Evolutionary conservation across 2,113 vertebrate genomes (phyloP).

Genomic region (Geothlypis trichas): DNA sequence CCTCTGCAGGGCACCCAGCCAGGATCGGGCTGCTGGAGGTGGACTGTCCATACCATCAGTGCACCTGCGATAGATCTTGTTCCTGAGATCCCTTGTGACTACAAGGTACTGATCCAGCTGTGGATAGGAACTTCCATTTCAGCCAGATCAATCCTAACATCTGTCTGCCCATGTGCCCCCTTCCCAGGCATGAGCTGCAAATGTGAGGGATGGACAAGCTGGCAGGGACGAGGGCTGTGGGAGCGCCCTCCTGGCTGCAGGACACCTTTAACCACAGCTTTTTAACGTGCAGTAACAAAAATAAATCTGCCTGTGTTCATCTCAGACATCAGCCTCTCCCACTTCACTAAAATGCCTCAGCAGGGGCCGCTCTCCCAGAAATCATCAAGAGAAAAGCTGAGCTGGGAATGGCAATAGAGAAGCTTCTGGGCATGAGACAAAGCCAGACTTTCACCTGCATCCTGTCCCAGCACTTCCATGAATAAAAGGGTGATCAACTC

Average conservation of each 20-base stretch:
- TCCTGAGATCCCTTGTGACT: neutral
- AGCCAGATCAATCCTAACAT: neutral
- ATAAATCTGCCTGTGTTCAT: neutral
- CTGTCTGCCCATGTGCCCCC: neutral
- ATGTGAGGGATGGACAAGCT: neutral
- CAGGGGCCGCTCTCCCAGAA: neutral
- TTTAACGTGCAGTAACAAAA: neutral
- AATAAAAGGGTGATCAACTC: neutral
- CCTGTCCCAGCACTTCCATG: neutral
- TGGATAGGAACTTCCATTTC: neutral
- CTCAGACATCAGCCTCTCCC: neutral
- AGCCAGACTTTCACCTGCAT: neutral
- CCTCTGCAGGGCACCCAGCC: neutral
- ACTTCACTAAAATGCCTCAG: neutral
- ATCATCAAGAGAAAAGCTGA: neutral
- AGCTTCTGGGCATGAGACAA: neutral
- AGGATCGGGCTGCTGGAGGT: neutral
- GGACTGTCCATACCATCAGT: neutral
- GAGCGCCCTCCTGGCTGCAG: neutral
- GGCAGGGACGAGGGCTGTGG: neutral
- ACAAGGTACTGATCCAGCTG: neutral
- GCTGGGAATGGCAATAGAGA: neutral
- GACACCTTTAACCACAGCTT: neutral
- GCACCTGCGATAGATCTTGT: rapidly evolving
- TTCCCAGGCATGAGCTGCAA: neutral